Evolutionary conservation across 2,888 invertebrate species (phyloP), one percentile per base, ranked within the genome.

Genomic region (Zhengitettix transpicula): DNA sequence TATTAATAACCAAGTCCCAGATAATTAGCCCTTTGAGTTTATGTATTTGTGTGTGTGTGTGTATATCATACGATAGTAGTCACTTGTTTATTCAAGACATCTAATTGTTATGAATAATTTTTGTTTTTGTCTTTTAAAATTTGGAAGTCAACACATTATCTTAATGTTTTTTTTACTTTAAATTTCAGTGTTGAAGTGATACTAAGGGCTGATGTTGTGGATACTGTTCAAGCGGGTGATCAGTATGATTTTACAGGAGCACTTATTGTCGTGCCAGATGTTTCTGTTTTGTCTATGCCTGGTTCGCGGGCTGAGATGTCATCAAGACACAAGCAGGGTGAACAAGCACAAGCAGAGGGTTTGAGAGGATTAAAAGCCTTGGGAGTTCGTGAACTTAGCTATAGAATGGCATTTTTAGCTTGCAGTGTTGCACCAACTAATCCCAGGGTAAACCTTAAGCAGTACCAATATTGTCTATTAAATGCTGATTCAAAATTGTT

Each of bases 211-310:
- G 99, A 99, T 74, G 85, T 89, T 67, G 99, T 99, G 0, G 99
- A 99, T 75, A 85, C 86, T 40, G 95, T 98, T 0, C 96, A 96
- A 78, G 89, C 92, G 67, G 85, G 86, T 55, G 86, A 85, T 68
- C 76, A 79, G 68, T 94, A 92, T 69, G 94, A 96, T 71, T 95
- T 97, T 71, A 94, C 91, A 0, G 97, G 97, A 15, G 90, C 96
- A 1, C 77, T 99, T 15, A 96, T 99, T 69, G 98, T 97, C 1
- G 92, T 99, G 0, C 99, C 99, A 0, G 98, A 99, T 75, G 90
- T 99, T 0, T 87, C 89, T 0, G 86, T 87, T 0, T 72, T 99
- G 53, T 82, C 90, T 9, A 72, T 89, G 64, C 92, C 97, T 0
- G 96, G 94, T 3, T 86, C 90, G 0, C 84, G 85, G 69, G 85